Percentiles rank a stretch among this genome's conserved stretches.
These are phyloP conservation scores for Candidula unifasciata DNA, from an alignment of 2,888 invertebrate species.

Conservation along the genomic window DNA sequence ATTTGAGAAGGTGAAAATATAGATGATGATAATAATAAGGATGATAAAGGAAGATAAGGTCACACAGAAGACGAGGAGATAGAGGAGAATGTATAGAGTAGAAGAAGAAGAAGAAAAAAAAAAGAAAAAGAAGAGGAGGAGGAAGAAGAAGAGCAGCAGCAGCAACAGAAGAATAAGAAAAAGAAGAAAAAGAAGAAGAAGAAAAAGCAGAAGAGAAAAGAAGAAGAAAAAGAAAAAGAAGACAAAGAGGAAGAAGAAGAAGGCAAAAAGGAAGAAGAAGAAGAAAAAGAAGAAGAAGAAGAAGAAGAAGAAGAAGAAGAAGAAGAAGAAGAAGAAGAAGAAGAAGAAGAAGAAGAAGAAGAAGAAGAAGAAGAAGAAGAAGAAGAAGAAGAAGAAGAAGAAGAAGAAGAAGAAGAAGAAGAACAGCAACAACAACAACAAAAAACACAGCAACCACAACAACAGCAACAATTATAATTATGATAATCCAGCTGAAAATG, in stretches of 20 bases:
- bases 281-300: slow-evolving; percentile 6
- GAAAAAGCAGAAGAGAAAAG: not conserved
- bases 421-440: no score
- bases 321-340: not conserved
- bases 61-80: no score
- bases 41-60: no score
- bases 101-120: slow-evolving; percentile 19
- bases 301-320: not conserved
- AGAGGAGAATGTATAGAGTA: slow-evolving; percentile 42
- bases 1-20: not conserved
- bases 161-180: slow-evolving; percentile 13
- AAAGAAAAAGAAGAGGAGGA: slow-evolving; percentile 34
- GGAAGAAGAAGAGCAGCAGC: slow-evolving; percentile 2
- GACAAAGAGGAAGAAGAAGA: not conserved
- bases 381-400: slow-evolving; percentile 29
- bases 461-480: no score
- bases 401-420: not conserved
- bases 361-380: slow-evolving; percentile 38
- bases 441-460: no score
- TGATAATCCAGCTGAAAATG: no score
- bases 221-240: slow-evolving; percentile 57
- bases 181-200: slow-evolving; percentile 23
- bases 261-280: slow-evolving; percentile 55
- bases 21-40: no score
- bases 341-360: slow-evolving; percentile 34